Conservation (phyloP, 2,113 vertebrate genomes). For the Albula glossodonta region DNA sequence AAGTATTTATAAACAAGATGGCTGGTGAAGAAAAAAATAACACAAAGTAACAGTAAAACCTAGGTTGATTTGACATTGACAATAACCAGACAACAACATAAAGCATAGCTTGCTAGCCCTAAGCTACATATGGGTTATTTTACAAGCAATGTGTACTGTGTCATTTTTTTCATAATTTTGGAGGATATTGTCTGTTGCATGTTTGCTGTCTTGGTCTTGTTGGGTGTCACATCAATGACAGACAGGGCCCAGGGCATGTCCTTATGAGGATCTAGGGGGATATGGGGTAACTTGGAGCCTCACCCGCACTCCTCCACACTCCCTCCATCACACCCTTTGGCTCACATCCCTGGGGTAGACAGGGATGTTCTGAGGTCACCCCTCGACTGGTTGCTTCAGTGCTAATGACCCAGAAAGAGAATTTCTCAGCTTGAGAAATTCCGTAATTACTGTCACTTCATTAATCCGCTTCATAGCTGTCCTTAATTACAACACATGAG, state of each 20-base stretch:
- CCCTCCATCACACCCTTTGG: not conserved
- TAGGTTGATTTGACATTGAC: not conserved
- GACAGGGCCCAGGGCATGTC: conserved; percentile 17
- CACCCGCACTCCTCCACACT: not conserved
- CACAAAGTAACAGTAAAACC: too few relatives aligned
- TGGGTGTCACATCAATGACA: conserved; percentile 38
- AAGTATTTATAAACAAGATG: not conserved
- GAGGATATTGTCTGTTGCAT: not conserved
- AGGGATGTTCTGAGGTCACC: not conserved
- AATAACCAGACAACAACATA: not conserved
- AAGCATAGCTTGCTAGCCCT: not conserved
- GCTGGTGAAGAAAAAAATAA: not conserved
- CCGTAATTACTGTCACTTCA: not conserved
- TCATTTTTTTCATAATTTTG: not conserved
- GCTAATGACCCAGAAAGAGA: conserved; percentile 40
- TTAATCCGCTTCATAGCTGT: conserved; percentile 41
- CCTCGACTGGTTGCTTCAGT: not conserved
- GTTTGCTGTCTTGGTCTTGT: conserved; percentile 27
- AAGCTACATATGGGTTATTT: not conserved
- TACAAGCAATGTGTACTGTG: not conserved
- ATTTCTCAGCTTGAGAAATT: not conserved
- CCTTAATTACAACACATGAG: conserved; percentile 40
- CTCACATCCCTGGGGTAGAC: not conserved
- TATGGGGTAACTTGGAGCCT: not conserved
- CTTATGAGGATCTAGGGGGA: not conserved